A percentile compares a stretch with the other conserved stretches of the same genome.
phyloP scores from a whole-genome alignment of 2,888 invertebrate genomes.

The Pristionchus fissidentatus region DNA sequence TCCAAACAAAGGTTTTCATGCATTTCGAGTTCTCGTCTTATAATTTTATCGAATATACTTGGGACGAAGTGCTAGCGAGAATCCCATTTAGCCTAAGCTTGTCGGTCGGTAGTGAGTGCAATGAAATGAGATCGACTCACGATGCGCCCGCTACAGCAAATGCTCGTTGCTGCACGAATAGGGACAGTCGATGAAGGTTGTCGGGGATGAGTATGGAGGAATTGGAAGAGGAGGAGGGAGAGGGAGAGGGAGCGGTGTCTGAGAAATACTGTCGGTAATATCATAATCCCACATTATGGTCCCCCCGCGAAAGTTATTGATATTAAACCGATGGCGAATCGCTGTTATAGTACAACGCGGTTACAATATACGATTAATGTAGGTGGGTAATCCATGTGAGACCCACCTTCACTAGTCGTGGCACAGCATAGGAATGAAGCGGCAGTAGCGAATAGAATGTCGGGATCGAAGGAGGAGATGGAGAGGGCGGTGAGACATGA shows the following conservation, averaged over 20 bases:
- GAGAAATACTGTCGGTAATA: neutral
- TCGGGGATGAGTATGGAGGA: conserved; percentile 63
- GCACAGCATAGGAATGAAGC: conserved; percentile 56
- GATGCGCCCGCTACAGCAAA: neutral
- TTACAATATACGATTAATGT: no score
- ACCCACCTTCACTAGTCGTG: neutral
- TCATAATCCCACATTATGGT: no score
- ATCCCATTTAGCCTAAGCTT: no score
- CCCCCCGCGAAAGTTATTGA: no score
- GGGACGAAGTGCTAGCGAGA: no score
- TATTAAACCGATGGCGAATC: no score
- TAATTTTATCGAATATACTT: neutral
- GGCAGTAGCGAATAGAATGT: conserved; percentile 64
- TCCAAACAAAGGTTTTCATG: no score
- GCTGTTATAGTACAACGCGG: no score
- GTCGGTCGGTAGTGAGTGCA: no score
- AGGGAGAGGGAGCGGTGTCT: neutral
- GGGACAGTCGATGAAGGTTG: conserved; percentile 65
- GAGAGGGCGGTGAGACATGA: conserved; percentile 92
- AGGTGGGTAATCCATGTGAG: no score
- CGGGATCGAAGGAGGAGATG: conserved; percentile 88
- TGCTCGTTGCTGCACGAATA: conserved; percentile 61
- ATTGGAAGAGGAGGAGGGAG: conserved; percentile 26
- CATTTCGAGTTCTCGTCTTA: neutral
- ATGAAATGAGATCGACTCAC: neutral